Evolutionary conservation across 2,888 invertebrate species (phyloP), one percentile per base, ranked within the genome.

Genomic region (Morpho achilles): DNA sequence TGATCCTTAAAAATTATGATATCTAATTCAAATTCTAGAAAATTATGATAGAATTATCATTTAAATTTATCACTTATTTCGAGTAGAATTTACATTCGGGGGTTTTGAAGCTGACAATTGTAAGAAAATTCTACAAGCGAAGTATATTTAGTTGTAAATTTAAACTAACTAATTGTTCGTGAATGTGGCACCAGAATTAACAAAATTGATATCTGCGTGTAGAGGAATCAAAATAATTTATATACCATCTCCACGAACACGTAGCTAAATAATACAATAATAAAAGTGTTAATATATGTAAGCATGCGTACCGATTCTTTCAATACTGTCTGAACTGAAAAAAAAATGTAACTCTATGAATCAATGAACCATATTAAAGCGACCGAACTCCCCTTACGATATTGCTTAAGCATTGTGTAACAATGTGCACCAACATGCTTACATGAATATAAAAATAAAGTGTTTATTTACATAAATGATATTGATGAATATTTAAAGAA

Each of bases 281-380:
- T 53, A 55, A 44, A 53, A 62, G 50, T 62, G 59, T 56, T 54
- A 60, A 61, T 59, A 58, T 61, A 68, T 73, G 66, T 74, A 74
- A 74, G 77, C 87, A 86, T 85, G 87, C 86, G 84, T 86, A 87
- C 86, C 86, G 77, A 80, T 79, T 81, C 65, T 76, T 80, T 80
- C 77, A 80, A 80, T 73, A 82, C 73, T 75, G 82, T 76, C 67
- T 72, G 74, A 71, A 83, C 85, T 86, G 83, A 63, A 85, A 87
- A 82, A 69, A 81, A 80, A 81, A 78, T 74, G 72, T 69, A 67
- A 59, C 57, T 73, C 68, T 75, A 70, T 77, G 72, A 79, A 69
- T 77, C 72, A 72, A 65, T 53, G 63, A 66, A 56, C 67, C 61
- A 61, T 63, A 64, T 61, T 65, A 63, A 71, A 75, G 74, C 74